Base-by-base conservation (phyloP, 1,140 invertebrate species). In the Drosophila takahashii region DNA sequence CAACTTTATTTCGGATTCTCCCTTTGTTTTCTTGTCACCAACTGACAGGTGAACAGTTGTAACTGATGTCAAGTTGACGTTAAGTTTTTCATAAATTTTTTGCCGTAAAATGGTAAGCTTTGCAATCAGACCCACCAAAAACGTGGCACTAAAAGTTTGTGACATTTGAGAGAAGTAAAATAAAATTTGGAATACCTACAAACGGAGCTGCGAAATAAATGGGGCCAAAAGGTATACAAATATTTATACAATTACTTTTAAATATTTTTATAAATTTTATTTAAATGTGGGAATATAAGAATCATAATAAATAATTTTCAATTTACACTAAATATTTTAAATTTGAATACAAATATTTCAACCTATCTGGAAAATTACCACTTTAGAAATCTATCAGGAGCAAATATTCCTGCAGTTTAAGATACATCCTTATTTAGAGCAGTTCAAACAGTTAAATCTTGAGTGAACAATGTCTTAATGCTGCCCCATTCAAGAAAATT, bases 41-140 rank as follows among this genome's bases (percentile, higher is more conserved):
- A 41, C 45, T 65, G 71, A 75, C 56, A 76, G 52, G 37, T 51
- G 42, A 62, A 80, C 74, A 73, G 77, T 79, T 79, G 39, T 44
- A 67, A 44, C 77, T 69, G 73, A 51, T 86, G 50, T 53, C 66
- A 77, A 77, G 62, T 74, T 77, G 81, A 76, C 80, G 59, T 79
- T 75, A 75, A 70, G 77, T 74, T 86, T 66, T 62, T 69, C 41
- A 56, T 58, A 69, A 74, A 81, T 39, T 47, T 47, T 42, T 26
- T 45, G 37, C 29, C 37, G 27, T 32, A 41, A 65, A 70, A 66
- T 53, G 53, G 16, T 50, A 11, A 47, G 29, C 48, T 45, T 13
- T 37, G 15, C 29, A 53, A 53, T 53, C 34, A 27, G 45, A 10
- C 36, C 41, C 52, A 52, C 34, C 15, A 72, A n/a, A 29, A 9